Evolutionary conservation across 1,140 invertebrate genomes (phyloP).

Genomic region (Drosophila jambulina): DNA sequence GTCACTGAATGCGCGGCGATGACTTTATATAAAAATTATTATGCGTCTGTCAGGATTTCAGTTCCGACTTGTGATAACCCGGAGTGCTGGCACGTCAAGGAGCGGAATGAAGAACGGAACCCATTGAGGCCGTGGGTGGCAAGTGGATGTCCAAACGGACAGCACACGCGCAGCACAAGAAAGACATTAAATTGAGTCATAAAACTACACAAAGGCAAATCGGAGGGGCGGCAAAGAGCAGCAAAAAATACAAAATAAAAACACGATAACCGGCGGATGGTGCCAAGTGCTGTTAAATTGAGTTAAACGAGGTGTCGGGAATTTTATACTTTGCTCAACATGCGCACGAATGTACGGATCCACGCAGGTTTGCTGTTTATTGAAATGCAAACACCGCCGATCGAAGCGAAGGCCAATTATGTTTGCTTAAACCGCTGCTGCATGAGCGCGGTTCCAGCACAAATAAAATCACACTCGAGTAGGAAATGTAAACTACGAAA

Average conservation of each 20-base stretch:
- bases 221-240: conserved; percentile 15
- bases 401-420: conserved; percentile 80
- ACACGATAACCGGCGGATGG: conserved; percentile 64
- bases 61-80: conserved; percentile 37
- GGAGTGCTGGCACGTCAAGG: conserved; percentile 15
- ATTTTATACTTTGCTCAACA: conserved; percentile 61
- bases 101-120: conserved; percentile 28
- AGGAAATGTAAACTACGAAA: conserved; percentile 78
- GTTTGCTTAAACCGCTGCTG: conserved; percentile 76
- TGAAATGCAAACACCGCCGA: conserved; percentile 66
- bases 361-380: conserved; percentile 38
- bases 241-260: neutral
- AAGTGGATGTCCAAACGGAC: conserved; percentile 37
- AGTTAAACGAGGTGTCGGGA: conserved; percentile 76
- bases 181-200: conserved; percentile 81
- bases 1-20: conserved; percentile 13
- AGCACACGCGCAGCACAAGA: conserved; percentile 75
- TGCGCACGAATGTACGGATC: conserved; percentile 65
- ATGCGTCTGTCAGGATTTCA: conserved; percentile 34
- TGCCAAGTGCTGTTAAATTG: conserved; percentile 65
- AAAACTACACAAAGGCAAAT: conserved; percentile 61
- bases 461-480: conserved; percentile 78
- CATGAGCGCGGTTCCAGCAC: conserved; percentile 58
- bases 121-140: conserved; percentile 44
- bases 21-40: conserved; percentile 31